These are phyloP conservation scores for Mesodorylaimus sp. DNA, from an alignment of 2,888 invertebrate species.

Conservation along the genomic window DNA sequence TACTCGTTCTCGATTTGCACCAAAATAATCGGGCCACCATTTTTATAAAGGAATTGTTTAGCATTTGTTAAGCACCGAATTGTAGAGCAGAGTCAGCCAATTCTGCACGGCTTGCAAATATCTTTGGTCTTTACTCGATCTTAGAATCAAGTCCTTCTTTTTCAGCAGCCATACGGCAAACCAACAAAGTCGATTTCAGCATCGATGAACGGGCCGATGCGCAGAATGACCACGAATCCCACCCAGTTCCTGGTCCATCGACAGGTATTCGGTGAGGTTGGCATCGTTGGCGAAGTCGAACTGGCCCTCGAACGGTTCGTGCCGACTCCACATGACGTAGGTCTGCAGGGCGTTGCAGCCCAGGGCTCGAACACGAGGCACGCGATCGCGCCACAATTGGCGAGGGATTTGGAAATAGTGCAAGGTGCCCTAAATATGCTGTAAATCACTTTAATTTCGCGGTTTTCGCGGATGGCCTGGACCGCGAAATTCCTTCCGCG, in stretches of 20 bases:
- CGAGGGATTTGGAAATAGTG: slow-evolving; percentile 40
- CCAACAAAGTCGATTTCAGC: slow-evolving; percentile 40
- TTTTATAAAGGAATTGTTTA: slow-evolving; percentile 28
- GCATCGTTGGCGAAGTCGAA: slow-evolving; percentile 3
- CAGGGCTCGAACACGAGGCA: slow-evolving; percentile 64
- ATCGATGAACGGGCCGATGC: slow-evolving; percentile 12
- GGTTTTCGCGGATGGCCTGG: too few relatives aligned
- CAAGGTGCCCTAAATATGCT: slow-evolving; percentile 39
- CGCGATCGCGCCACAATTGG: slow-evolving; percentile 46
- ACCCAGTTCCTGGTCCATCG: slow-evolving; percentile 10
- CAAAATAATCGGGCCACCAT: slow-evolving; percentile 33
- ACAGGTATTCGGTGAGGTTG: neutral
- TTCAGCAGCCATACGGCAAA: slow-evolving; percentile 51
- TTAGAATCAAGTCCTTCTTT: slow-evolving; percentile 16
- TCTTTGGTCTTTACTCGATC: slow-evolving; percentile 40
- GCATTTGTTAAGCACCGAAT: slow-evolving; percentile 28
- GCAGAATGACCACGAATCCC: slow-evolving; percentile 11
- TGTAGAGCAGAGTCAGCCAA: slow-evolving; percentile 30
- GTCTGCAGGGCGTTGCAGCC: slow-evolving; percentile 68
- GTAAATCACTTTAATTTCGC: too few relatives aligned
- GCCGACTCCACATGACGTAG: slow-evolving; percentile 52
- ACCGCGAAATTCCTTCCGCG: too few relatives aligned
- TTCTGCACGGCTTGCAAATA: slow-evolving; percentile 28
- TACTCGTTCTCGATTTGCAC: slow-evolving; percentile 53
- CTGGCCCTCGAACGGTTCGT: slow-evolving; percentile 41